Base-by-base conservation (phyloP, 1,140 invertebrate genomes). In the Drosophila suzukii region DNA sequence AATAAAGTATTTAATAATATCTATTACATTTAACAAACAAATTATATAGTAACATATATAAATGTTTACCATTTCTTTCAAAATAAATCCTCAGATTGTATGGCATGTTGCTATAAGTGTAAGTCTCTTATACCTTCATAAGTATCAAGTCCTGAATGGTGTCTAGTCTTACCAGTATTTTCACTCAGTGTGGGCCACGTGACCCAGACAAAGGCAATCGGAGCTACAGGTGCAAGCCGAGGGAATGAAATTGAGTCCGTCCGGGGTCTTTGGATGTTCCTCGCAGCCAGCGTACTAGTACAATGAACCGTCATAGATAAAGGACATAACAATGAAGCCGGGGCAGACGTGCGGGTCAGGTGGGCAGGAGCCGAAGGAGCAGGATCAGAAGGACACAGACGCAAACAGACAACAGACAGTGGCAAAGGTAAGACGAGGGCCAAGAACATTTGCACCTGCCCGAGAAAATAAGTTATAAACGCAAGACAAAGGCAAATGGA, bases 291-390 rank as follows among this genome's bases (percentile, higher is more conserved):
- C 81, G 68, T 70, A 24, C 59, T 20, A 34, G 50, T 43, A 88
- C 83, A 88, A 88, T 86, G 83, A 86, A 86, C 83, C 83, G 83
- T 82, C 83, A 86, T 88, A 86, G 83, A 86, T 82, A 86, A 86
- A 86, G 51, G 83, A 82, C 79, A 88, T 86, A 86, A 86, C 79
- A 86, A 86, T 86, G 83, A 86, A 79, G 83, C 83, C 79, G 44
- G 54, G 51, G 79, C 79, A 82, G 83, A 83, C 83, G 83, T 88
- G 83, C 82, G 63, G 55, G 62, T 55, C 68, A 78, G 59, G 50
- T 15, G 43, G 17, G 12, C 57, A 51, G 43, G 32, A 34, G 32
- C 32, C 0, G 32, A 5, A 32, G 30, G 4, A 32, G 30, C 30
- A 34, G 32, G 7, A 34, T 8, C 32, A 34, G 32, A 34, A 10